phyloP scores from a whole-genome alignment of 2,797 vertebrate species.

The Mastacembelus armatus region DNA sequence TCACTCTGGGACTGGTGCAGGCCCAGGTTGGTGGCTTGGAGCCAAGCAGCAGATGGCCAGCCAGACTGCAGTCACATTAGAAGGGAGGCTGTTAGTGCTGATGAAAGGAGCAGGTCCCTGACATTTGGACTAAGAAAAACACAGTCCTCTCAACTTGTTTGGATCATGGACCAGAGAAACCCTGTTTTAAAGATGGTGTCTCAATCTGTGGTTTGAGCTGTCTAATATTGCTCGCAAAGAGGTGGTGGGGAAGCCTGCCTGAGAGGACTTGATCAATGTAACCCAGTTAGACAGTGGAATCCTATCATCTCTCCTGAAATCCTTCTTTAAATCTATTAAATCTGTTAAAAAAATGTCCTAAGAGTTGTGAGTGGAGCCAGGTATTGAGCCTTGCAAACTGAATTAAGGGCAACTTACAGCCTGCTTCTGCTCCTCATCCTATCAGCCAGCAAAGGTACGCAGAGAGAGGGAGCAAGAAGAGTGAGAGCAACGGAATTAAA shows the following conservation, averaged over 20 bases:
- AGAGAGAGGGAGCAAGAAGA: constrained; percentile 69
- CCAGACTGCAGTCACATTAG: constrained; percentile 80
- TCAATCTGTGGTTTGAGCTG: background rate
- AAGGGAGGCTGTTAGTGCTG: constrained; percentile 73
- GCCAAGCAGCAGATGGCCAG: constrained; percentile 87
- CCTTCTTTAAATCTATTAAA: constrained; percentile 27
- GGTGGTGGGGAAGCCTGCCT: background rate
- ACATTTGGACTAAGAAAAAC: constrained; percentile 65
- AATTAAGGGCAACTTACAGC: constrained; percentile 91
- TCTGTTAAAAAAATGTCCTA: constrained; percentile 25
- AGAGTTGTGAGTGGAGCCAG: constrained; percentile 37
- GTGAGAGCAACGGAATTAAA: constrained; percentile 65
- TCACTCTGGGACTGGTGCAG: constrained; percentile 63
- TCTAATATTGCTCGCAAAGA: background rate
- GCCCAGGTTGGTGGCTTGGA: constrained; percentile 75
- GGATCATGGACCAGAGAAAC: constrained; percentile 6
- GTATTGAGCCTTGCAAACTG: constrained; percentile 59
- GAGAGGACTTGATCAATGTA: constrained; percentile 25
- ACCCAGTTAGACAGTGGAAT: constrained; percentile 35
- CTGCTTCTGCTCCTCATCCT: constrained; percentile 99
- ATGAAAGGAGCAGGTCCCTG: constrained; percentile 78
- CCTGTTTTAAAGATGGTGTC: constrained; percentile 11
- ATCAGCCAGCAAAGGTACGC: constrained; percentile 74
- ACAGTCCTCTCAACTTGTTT: constrained; percentile 38
- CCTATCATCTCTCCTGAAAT: constrained; percentile 26